Evolutionary conservation across 30 jellyfish, hydroid and myxozoan species (phyloP), one percentile per base, ranked within the genome.

Genomic region (Aurelia aurita): DNA sequence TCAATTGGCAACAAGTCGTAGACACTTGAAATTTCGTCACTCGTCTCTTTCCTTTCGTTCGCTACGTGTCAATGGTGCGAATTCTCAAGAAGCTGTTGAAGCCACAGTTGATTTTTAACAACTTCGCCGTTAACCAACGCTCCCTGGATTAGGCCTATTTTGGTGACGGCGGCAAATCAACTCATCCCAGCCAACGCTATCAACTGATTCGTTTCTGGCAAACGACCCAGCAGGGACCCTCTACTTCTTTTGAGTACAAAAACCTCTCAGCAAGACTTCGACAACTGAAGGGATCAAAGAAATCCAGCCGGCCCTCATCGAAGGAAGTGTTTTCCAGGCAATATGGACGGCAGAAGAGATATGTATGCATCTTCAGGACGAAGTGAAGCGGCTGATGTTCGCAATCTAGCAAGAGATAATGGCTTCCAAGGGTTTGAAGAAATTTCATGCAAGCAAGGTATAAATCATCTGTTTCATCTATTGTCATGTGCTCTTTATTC

Each of bases 1-100:
- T 66, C 82, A 66, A 45, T 65, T 45, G 27, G 57, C 74, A 80
- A 43, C 90, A 80, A 66, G 72, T 80, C 90, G 64, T 80, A 80
- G 74, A 59, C 90, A 80, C 90, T 63, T 80, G 61, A 25, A 62
- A 51, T 44, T 21, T 60, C 47, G 82, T 34, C 74, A 64, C 35
- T 78, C 69, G 80, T 44, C 61, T 22, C 18, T 67, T 10, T 27
- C 28, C 43, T 68, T 9, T 39, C 51, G 51, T 39, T 7, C 31
- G 28, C 69, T 26, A n/a, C 69, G 27, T 58, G 27, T 58, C 31
- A 58, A 25, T 58, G 26, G 31, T 58, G 27, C 69, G 31, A 58
- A n/a, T 58, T n/a, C 69, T 26, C 69, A 25, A n/a, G 69, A 58
- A 58, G 69, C 31, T 58, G 69, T 21, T 26, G 69, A 58, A 25